These are phyloP conservation scores for Heliconius aoede DNA, from an alignment of 2,888 invertebrate genomes.

Conservation along the genomic window DNA sequence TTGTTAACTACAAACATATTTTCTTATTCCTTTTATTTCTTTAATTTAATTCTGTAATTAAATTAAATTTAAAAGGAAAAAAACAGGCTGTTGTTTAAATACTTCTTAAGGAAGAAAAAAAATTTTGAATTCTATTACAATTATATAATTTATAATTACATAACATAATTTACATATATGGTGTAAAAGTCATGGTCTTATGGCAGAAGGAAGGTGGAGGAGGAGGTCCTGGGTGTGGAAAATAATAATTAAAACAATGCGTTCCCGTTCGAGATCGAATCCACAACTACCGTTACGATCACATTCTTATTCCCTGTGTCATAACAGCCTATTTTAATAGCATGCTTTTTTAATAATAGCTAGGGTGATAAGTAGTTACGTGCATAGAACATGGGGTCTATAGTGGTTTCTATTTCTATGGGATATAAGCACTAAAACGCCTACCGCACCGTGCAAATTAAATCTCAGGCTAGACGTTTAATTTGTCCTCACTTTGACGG, in stretches of 20 bases:
- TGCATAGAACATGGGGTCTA: background rate
- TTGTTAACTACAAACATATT: background rate
- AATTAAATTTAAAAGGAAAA: no score
- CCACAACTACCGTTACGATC: background rate
- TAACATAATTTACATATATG: no score
- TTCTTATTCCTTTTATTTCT: background rate
- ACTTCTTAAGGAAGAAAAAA: no score
- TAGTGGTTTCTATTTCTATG: slow-evolving; percentile 16
- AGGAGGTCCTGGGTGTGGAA: no score
- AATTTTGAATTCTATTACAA: no score
- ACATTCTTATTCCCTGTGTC: background rate
- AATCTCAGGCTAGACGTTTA: slow-evolving; percentile 44
- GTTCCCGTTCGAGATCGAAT: background rate
- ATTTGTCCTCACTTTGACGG: slow-evolving; percentile 44
- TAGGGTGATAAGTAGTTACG: slow-evolving; percentile 19
- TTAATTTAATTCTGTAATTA: no score
- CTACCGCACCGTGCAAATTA: slow-evolving; percentile 11
- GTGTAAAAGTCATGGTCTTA: no score
- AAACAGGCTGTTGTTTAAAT: background rate
- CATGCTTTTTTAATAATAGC: slow-evolving; percentile 13
- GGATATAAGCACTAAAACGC: slow-evolving; percentile 28
- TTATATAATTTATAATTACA: no score
- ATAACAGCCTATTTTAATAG: background rate
- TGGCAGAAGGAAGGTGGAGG: no score
- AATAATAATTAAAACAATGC: no score